phyloP scores from a whole-genome alignment of 1,140 invertebrate genomes.

The Eupeodes corollae region DNA sequence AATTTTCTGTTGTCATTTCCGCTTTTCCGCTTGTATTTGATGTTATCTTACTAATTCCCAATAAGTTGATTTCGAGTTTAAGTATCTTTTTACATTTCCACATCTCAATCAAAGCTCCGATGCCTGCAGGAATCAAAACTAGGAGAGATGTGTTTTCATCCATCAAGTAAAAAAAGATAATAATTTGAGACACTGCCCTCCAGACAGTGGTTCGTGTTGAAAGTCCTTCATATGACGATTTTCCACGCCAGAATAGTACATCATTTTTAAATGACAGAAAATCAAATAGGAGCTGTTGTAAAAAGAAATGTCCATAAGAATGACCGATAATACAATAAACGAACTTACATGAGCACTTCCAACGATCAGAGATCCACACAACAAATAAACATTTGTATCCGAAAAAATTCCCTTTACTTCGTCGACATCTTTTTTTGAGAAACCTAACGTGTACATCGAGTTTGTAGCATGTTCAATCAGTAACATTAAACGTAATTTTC shows the following conservation, averaged over 20 bases:
- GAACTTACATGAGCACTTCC: slow-evolving; percentile 83
- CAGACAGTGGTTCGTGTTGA: slow-evolving; percentile 82
- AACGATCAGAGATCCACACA: slow-evolving; percentile 86
- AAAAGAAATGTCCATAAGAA: slow-evolving; percentile 1
- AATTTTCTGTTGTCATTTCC: slow-evolving; percentile 70
- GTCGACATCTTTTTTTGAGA: slow-evolving; percentile 88
- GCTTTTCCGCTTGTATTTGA: slow-evolving; percentile 36
- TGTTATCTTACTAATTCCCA: slow-evolving; percentile 26
- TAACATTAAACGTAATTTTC: slow-evolving; percentile 59
- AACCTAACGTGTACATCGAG: slow-evolving; percentile 64
- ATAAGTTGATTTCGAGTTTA: slow-evolving; percentile 52
- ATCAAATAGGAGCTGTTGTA: slow-evolving; percentile 79
- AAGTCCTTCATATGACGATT: slow-evolving; percentile 75
- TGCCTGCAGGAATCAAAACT: slow-evolving; percentile 74
- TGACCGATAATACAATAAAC: too few species aligned
- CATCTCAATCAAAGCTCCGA: slow-evolving; percentile 66
- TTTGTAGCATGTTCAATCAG: slow-evolving; percentile 72
- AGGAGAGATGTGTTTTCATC: slow-evolving; percentile 88
- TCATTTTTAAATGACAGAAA: slow-evolving; percentile 98
- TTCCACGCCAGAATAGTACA: slow-evolving; percentile 83
- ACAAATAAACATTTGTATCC: slow-evolving; percentile 87
- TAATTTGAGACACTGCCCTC: slow-evolving; percentile 82
- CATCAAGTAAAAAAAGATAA: slow-evolving; percentile 89
- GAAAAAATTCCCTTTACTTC: slow-evolving; percentile 94
- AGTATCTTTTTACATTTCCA: slow-evolving; percentile 93